A percentile compares a stretch with the other conserved stretches of the same genome.
Conservation (phyloP, 1,140 invertebrate species). For the Coptotermes formosanus region DNA sequence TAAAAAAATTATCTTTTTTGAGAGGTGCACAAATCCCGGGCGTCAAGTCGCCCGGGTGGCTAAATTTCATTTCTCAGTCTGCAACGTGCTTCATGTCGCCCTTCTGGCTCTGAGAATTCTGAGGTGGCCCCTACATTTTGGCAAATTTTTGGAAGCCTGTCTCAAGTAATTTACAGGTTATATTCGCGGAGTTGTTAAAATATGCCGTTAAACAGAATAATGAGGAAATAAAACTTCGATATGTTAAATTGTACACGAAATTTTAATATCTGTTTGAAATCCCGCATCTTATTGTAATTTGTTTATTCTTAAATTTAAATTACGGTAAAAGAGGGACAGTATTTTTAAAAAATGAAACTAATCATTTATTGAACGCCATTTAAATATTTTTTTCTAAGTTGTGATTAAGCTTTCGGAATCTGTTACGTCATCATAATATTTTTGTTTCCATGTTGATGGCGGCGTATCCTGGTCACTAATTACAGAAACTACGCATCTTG, state of each 20-base stretch:
- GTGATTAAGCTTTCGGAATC: background rate
- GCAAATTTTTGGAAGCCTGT: no score
- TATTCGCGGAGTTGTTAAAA: background rate
- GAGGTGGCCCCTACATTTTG: no score
- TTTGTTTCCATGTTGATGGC: background rate
- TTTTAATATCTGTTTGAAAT: background rate
- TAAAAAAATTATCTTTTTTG: no score
- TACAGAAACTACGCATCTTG: background rate
- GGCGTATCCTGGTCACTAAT: background rate
- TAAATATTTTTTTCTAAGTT: background rate
- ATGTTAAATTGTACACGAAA: background rate
- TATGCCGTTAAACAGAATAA: background rate
- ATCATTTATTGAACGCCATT: background rate
- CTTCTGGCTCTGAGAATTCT: no score
- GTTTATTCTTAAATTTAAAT: background rate
- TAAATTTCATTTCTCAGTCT: no score
- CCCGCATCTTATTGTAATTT: background rate
- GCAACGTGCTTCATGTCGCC: no score
- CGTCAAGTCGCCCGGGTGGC: no score
- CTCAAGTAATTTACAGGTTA: no score
- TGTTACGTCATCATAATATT: background rate
- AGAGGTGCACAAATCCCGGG: no score
- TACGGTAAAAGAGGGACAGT: background rate
- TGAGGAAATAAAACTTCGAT: background rate
- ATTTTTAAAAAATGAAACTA: background rate